A percentile compares a stretch with the other conserved stretches of the same genome.
phyloP scores from a whole-genome alignment of 2,888 invertebrate genomes.

The Coleophora flavipennella region DNA sequence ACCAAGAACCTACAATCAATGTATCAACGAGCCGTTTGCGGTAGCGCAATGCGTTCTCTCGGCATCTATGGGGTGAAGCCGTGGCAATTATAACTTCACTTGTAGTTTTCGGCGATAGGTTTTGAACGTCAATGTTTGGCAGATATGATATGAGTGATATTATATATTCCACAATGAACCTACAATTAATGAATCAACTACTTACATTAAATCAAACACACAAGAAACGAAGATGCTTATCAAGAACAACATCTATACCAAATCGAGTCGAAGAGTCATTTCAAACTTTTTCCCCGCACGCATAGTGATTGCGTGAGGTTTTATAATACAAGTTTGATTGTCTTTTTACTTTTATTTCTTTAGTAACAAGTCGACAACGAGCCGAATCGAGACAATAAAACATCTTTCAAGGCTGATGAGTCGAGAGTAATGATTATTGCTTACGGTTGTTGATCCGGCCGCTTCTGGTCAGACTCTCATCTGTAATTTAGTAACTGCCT shows the following conservation, averaged over 20 bases:
- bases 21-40: no score
- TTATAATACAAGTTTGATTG: constrained; percentile 58
- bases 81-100: no score
- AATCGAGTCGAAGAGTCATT: constrained; percentile 38
- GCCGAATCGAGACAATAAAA: constrained; percentile 64
- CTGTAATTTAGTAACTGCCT: constrained; percentile 36
- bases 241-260: constrained; percentile 24
- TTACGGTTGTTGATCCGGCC: constrained; percentile 52
- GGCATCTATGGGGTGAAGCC: no score
- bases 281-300: constrained; percentile 33
- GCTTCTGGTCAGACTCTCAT: constrained; percentile 39
- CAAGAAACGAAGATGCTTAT: no score
- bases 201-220: no score
- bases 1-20: no score
- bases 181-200: no score
- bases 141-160: no score
- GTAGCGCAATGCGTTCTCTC: no score
- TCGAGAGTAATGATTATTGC: constrained; percentile 63
- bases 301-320: constrained; percentile 47
- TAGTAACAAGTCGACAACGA: constrained; percentile 66
- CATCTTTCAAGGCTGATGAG: constrained; percentile 64
- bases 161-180: no score
- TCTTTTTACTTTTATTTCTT: constrained; percentile 50
- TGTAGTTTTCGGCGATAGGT: no score
- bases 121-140: no score